These are phyloP conservation scores for Drosophila maculinotata DNA, from an alignment of 2,888 invertebrate species.

Conservation along the genomic window DNA sequence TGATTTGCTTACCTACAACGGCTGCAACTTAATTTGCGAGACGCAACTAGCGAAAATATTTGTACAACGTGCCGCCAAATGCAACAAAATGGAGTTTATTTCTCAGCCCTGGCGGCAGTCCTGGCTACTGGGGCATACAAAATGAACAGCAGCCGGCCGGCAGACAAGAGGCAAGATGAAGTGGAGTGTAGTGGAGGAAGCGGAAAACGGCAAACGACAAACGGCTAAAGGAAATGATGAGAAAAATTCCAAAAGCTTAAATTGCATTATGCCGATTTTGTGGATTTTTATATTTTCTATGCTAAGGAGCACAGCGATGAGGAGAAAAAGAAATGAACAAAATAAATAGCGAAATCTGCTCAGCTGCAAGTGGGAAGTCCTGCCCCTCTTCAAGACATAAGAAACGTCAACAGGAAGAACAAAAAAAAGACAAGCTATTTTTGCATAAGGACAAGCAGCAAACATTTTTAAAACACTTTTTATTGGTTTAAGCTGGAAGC, in stretches of 20 bases:
- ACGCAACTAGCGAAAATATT: constrained; percentile 52
- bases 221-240: constrained; percentile 42
- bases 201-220: constrained; percentile 25
- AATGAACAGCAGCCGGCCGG: constrained; percentile 38
- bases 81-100: constrained; percentile 40
- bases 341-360: constrained; percentile 42
- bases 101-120: constrained; percentile 10
- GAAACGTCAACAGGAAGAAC: constrained; percentile 58
- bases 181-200: constrained; percentile 1
- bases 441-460: constrained; percentile 27
- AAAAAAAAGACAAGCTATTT: constrained; percentile 42
- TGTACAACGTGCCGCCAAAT: constrained; percentile 31
- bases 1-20: constrained; percentile 45
- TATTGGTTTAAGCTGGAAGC: constrained; percentile 62
- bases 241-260: constrained; percentile 61
- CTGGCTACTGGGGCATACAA: constrained; percentile 24
- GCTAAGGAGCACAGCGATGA: constrained; percentile 24
- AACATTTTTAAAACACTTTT: constrained; percentile 46
- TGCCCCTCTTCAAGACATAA: constrained; percentile 39
- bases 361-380: constrained; percentile 43
- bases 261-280: constrained; percentile 78
- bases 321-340: constrained; percentile 16
- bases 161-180: constrained; percentile 4
- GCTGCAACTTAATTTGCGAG: constrained; percentile 53
- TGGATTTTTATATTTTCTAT: constrained; percentile 55